Evolutionary conservation across 37 sponge, comb jelly and placozoan species (phyloP), one percentile per base, ranked within the genome.

Genomic region (Petrosia ficiformis): DNA sequence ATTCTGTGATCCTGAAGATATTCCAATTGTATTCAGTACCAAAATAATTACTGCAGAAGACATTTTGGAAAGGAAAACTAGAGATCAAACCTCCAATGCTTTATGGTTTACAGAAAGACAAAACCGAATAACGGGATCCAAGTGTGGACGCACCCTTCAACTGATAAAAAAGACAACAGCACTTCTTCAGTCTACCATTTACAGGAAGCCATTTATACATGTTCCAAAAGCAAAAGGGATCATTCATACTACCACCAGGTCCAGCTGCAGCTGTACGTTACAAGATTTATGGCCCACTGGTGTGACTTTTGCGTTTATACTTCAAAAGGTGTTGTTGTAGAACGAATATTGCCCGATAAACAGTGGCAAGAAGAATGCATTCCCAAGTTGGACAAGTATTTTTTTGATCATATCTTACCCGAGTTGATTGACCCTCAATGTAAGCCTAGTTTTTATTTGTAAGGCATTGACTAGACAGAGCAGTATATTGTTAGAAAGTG

Each of bases 61-160:
- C n/a, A 22, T 61, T 26, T 61, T 61, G 72, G 79, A 78, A 44
- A 26, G 64, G 34, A 44, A 19, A 39, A 78, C 79, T n/a, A 40
- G 79, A 10, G 32, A 21, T 19, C 79, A 68, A 26, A 28, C 21
- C 19, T 21, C 26, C n/a, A 66, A 25, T 26, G 4, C 59, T 4
- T 25, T 44, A 42, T 74, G 82, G 82, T 65, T 42, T 39, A 29
- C 33, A 14, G 70, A 31, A 42, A 40, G 70, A 0, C 32, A 31
- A 22, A 44, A 54, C 30, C 39, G 83, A 39, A 67, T 82, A 5
- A 75, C 76, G 67, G 83, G 76, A 21, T 83, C 63, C 3, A 83
- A 70, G 52, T 76, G 77, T 60, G 84, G 73, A 11, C 57, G 65
- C 25, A 70, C 76, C 61, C n/a, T 83, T 28, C 8, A 25, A 34